Conservation (phyloP, 2,113 vertebrate species). For the Acinonyx jubatus region DNA sequence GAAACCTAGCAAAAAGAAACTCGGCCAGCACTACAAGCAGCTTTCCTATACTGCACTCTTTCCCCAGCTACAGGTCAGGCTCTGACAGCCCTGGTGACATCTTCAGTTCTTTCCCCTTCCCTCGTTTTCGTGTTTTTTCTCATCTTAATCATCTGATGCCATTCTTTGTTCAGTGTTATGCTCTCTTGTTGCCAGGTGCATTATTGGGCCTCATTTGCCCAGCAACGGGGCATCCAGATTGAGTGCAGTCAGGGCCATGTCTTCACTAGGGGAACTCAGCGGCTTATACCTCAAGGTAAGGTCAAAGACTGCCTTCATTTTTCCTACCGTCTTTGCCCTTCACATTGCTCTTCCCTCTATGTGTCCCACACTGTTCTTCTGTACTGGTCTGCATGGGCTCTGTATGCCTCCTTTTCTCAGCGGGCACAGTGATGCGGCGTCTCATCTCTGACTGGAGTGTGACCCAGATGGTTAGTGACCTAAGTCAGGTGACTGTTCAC, state of each 20-base stretch:
- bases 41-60: conserved; percentile 95
- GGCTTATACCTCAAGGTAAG: conserved; percentile 96
- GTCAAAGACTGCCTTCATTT: background rate
- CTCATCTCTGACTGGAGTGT: conserved; percentile 99
- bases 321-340: background rate
- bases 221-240: conserved; percentile 96
- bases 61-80: conserved; percentile 92
- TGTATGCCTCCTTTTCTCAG: conserved; percentile 79
- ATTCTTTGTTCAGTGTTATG: background rate
- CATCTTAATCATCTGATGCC: background rate
- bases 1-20: conserved; percentile 94
- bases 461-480: conserved; percentile 97
- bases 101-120: background rate
- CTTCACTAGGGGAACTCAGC: conserved; percentile 95
- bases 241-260: conserved; percentile 96
- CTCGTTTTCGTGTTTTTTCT: background rate
- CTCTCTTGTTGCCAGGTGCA: conserved; percentile 88
- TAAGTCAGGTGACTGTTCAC: conserved; percentile 95
- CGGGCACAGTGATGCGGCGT: conserved; percentile 97
- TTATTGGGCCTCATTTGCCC: conserved; percentile 99
- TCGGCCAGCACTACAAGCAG: conserved; percentile 98
- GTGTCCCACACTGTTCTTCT: background rate
- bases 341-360: background rate
- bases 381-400: background rate
- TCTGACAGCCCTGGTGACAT: background rate